Base-by-base conservation (phyloP, 1,140 invertebrate species). In the Meloidogyne floridensis region DNA sequence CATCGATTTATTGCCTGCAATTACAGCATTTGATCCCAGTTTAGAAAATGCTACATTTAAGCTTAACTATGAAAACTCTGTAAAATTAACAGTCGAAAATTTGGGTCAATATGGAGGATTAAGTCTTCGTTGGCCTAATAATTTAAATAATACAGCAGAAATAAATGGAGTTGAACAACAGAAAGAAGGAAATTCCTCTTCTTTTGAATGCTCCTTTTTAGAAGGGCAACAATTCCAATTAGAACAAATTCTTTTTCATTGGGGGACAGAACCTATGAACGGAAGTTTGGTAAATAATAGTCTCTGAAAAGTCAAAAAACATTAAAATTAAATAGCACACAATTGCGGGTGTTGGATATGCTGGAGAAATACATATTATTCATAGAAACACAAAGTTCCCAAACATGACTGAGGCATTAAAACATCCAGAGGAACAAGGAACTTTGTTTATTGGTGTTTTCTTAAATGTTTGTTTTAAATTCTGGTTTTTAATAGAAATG, bases 301-400 rank as follows among this genome's bases (percentile, higher is more conserved):
- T 59, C 13, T 59, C 6, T 65, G 7, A n/a, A 7, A n/a, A 18
- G 15, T 59, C 15, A n/a, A 65, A 65, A 65, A 65, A 65, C 7
- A n/a, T n/a, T 65, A 6, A 32, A 32, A 7, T 6, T n/a, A 65
- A 65, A 65, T 65, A 90, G 59, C 89, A 89, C 76, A 87, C 85
- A 4, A 84, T 89, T 69, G 89, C 88, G 9, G 88, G 87, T 0
- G 88, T 89, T 59, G 88, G 88, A 8, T 89, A 89, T 81, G 89
- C 89, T 9, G 88, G 87, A 20, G 88, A 89, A 75, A 75, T 84
- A 13, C 77, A 79, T 10, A 71, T 79, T 43, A 72, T 90, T 54
- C 88, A 89, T 78, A 83, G 86, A 20, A 90, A 88, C 43, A 75
- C 88, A 56, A 87, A 90, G 65, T 88, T 87, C 83, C 71, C 89